Evolutionary conservation across 1,140 invertebrate species (phyloP).

Genomic region (Hyles euphorbiae): DNA sequence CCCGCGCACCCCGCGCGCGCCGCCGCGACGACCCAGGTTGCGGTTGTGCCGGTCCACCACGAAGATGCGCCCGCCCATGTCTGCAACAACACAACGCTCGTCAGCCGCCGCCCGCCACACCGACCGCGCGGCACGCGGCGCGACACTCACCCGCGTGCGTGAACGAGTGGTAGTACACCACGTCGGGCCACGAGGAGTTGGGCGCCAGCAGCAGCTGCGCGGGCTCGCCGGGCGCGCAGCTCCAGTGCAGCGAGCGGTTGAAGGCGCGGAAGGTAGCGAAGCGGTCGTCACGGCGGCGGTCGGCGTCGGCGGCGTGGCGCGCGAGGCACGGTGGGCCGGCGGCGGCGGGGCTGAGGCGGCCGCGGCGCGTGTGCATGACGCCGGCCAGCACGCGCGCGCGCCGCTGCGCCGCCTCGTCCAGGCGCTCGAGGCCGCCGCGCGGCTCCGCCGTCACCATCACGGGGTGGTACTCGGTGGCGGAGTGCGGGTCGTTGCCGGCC

Average conservation of each 20-base stretch:
- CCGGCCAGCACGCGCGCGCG: conserved; percentile 56
- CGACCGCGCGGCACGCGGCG: neutral
- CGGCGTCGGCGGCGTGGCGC: conserved; percentile 78
- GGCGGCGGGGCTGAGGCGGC: conserved; percentile 5
- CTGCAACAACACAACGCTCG: conserved; percentile 19
- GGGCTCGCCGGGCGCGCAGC: conserved; percentile 83
- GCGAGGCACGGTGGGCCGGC: conserved; percentile 86
- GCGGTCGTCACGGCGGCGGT: conserved; percentile 87
- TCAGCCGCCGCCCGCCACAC: neutral
- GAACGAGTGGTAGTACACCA: conserved; percentile 96
- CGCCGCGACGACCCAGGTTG: conserved; percentile 32
- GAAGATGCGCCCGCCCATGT: conserved; percentile 60
- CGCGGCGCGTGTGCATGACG: conserved; percentile 1
- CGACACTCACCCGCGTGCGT: conserved; percentile 77
- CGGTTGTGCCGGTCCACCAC: conserved; percentile 56
- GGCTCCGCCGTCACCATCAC: conserved; percentile 93
- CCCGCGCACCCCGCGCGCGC: conserved; percentile 7
- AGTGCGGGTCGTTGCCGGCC: conserved; percentile 94
- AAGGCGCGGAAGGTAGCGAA: conserved; percentile 89
- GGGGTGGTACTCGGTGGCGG: conserved; percentile 91
- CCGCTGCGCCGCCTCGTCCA: conserved; percentile 83
- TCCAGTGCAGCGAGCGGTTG: conserved; percentile 82
- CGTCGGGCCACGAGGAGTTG: conserved; percentile 93
- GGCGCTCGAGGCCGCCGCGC: conserved; percentile 86
- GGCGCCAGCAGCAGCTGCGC: conserved; percentile 88